These are phyloP conservation scores for Phalloptychus januarius DNA, from an alignment of 2,797 vertebrate species.

Conservation along the genomic window DNA sequence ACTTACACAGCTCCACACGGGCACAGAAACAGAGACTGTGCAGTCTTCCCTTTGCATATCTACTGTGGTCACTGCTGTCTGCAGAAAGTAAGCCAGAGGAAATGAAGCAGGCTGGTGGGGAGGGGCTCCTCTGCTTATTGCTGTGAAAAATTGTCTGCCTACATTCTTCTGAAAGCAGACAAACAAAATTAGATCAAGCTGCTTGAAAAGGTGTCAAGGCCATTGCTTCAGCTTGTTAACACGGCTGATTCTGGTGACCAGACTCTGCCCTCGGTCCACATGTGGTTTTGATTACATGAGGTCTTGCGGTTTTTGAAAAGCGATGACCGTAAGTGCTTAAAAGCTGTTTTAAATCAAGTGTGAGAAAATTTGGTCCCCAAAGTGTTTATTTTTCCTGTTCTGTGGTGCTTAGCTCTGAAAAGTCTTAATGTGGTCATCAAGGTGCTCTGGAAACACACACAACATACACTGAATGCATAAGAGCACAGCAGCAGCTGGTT, in stretches of 20 bases:
- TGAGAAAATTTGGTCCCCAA: conserved; percentile 39
- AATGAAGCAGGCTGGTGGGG: conserved; percentile 25
- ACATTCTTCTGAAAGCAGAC: conserved; percentile 58
- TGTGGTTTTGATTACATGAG: conserved; percentile 61
- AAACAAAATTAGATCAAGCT: conserved; percentile 63
- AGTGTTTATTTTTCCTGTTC: conserved; percentile 58
- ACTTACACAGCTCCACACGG: neutral
- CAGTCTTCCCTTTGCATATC: conserved; percentile 30
- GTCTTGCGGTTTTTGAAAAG: conserved; percentile 56
- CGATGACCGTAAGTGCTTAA: conserved; percentile 52
- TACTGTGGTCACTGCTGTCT: conserved; percentile 46
- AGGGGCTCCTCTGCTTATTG: conserved; percentile 6
- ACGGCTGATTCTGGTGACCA: conserved; percentile 53
- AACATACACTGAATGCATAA: conserved; percentile 34
- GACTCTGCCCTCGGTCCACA: conserved; percentile 51
- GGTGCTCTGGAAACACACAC: conserved; percentile 33
- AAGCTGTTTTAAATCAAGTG: conserved; percentile 63
- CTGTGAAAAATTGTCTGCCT: conserved; percentile 57
- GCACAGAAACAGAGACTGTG: conserved; percentile 6
- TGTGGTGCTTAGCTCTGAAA: conserved; percentile 25
- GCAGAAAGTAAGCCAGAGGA: conserved; percentile 36
- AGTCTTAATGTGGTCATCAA: conserved; percentile 49
- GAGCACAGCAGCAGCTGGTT: conserved; percentile 57
- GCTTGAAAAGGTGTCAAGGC: conserved; percentile 64
- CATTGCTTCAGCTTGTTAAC: conserved; percentile 63